phyloP scores from a whole-genome alignment of 2,113 vertebrate genomes.

The Oreotrochilus melanogaster region DNA sequence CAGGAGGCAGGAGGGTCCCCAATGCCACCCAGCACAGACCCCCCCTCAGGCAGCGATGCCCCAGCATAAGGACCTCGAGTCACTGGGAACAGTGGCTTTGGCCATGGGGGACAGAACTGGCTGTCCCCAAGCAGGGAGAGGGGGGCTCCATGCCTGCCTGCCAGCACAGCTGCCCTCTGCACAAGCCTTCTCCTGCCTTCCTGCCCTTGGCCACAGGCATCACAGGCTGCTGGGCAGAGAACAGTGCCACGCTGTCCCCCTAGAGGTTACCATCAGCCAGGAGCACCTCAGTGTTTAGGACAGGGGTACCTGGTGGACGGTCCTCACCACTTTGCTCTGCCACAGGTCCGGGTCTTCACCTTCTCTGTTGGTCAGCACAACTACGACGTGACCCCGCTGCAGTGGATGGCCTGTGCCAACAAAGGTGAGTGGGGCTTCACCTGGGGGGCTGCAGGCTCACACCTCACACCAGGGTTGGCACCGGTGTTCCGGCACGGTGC shows the following conservation, averaged over 20 bases:
- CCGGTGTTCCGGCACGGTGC: accelerated
- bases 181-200: not conserved
- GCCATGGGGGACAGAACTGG: not conserved
- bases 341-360: conserved; percentile 92
- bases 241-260: accelerated
- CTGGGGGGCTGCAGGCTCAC: not conserved
- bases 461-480: accelerated
- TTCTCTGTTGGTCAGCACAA: conserved; percentile 99
- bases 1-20: not conserved
- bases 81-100: not conserved
- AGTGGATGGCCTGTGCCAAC: conserved; percentile 98
- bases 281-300: accelerated
- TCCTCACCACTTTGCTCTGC: accelerated
- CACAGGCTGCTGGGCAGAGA: not conserved
- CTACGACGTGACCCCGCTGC: conserved; percentile 96
- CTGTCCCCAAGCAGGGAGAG: not conserved
- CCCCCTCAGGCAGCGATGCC: not conserved
- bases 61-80: not conserved
- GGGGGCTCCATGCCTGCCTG: not conserved
- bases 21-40: not conserved
- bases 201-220: accelerated
- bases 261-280: not conserved
- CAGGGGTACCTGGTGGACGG: accelerated
- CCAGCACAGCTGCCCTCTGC: not conserved
- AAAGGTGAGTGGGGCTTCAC: conserved; percentile 83